These are phyloP conservation scores for Drosophila sp. DNA, from an alignment of 1,140 invertebrate species.

Conservation along the genomic window DNA sequence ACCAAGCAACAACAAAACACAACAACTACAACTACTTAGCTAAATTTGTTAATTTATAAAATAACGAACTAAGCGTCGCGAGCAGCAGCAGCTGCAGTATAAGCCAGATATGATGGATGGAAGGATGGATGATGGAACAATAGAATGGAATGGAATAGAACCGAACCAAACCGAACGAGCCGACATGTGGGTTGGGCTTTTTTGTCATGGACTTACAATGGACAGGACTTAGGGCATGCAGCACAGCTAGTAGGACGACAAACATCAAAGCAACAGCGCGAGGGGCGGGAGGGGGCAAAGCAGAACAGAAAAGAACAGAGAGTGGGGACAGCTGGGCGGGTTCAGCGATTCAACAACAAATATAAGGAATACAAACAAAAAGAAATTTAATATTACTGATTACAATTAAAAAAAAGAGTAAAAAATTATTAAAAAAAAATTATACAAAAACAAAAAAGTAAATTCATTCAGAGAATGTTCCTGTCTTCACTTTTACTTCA, in stretches of 20 bases:
- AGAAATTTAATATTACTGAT: constrained; percentile 80
- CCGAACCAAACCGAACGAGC: constrained; percentile 8
- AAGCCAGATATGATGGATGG: constrained; percentile 63
- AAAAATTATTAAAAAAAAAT: constrained; percentile 67
- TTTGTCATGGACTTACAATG: constrained; percentile 35
- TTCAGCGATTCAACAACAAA: constrained; percentile 64
- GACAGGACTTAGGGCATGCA: constrained; percentile 19
- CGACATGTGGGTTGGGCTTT: constrained; percentile 18
- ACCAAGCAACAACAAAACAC: constrained; percentile 56
- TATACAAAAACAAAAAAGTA: constrained; percentile 39
- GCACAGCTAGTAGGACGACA: constrained; percentile 14
- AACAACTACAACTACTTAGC: constrained; percentile 80
- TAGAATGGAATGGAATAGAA: constrained; percentile 9
- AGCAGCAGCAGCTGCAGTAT: constrained; percentile 37
- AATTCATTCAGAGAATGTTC: constrained; percentile 40
- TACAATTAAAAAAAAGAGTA: constrained; percentile 70
- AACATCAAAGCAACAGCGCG: constrained; percentile 14
- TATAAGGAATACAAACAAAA: constrained; percentile 47
- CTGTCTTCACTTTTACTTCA: constrained; percentile 39
- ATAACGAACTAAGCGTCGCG: constrained; percentile 78
- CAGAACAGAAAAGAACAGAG: not conserved
- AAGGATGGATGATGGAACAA: constrained; percentile 47
- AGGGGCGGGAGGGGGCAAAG: constrained; percentile 2
- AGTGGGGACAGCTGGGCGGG: constrained; percentile 45
- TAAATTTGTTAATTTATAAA: constrained; percentile 84